These are phyloP conservation scores for Anguilla marmorata DNA, from an alignment of 2,797 vertebrate species.

Conservation along the genomic window DNA sequence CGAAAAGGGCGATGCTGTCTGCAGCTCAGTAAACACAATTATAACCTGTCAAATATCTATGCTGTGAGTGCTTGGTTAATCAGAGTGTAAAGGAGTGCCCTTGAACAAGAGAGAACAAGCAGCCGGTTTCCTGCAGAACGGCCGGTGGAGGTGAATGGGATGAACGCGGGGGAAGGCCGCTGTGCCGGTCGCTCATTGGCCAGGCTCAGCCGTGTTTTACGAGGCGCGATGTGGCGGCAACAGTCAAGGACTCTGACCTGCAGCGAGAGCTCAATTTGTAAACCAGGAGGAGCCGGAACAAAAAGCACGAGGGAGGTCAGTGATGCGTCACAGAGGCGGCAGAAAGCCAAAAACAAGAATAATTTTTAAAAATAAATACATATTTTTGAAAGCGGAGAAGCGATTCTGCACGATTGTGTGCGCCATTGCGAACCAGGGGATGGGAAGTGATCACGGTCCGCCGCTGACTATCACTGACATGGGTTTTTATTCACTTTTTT, in stretches of 20 bases:
- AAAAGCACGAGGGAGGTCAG: no score
- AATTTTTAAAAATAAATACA: no score
- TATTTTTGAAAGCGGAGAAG: no score
- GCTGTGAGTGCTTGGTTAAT: background rate
- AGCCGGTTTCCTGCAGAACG: constrained; percentile 49
- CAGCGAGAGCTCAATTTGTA: background rate
- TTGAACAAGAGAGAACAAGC: constrained; percentile 11
- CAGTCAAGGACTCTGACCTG: constrained; percentile 44
- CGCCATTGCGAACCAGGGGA: no score
- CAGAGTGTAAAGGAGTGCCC: constrained; percentile 15
- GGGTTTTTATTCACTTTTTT: no score
- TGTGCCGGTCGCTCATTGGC: constrained; percentile 57
- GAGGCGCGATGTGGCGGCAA: constrained; percentile 53
- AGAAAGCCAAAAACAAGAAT: no score
- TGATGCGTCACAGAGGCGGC: no score
- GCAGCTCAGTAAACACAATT: background rate
- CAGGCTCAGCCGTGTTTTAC: constrained; percentile 50
- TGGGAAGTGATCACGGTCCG: no score
- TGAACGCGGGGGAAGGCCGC: constrained; percentile 47
- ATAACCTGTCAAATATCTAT: background rate
- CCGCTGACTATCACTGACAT: no score
- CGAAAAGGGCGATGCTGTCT: background rate
- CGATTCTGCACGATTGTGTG: no score
- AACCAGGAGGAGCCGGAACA: no score
- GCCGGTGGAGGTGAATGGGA: constrained; percentile 53